Base-by-base conservation (phyloP, 2,888 invertebrate genomes). In the Stenolophus ochropezus region DNA sequence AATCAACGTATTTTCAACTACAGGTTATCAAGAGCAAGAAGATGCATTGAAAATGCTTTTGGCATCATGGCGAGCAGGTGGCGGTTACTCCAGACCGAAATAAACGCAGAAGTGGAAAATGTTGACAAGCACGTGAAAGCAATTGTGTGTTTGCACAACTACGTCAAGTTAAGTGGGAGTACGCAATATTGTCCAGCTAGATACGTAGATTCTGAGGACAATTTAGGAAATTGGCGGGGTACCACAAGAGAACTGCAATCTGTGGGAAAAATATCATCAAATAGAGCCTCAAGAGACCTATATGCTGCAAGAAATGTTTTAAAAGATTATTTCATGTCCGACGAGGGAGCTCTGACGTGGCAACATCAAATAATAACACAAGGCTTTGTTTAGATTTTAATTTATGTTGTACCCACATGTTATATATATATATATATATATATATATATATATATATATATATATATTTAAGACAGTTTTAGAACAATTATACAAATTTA, bases 1-100 rank as follows among this genome's bases (percentile, higher is more conserved):
- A 81, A 84, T 16, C 82, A 86, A 84, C 84, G 82, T 76, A 84
- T 86, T 82, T 86, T 85, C 83, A 87, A 87, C 83, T 86, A 87
- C 84, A 82, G 87, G 58, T 58, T 87, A 69, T 86, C 84, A 83
- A 83, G 87, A 81, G 87, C 86, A 21, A 85, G 87, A 83, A 85
- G 86, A 78, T 84, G 85, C 42, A 84, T 85, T 81, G 86, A 87
- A 84, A 85, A 85, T 75, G 78, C 80, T 16, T 85, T 85, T 84
- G 86, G 86, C 0, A 86, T 86, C 82, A 73, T 85, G 73, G 53
- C 18, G 53, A 18, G 16, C 14, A 53, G 53, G 18, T 53, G 53
- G 53, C 53, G 53, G 18, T 16, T 53, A 53, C 18, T 53, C 14
- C 14, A 18, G 18, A 16, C 53, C 1, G 18, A 14, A 53, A 53